A percentile compares a stretch with the other conserved stretches of the same genome.
Conservation (phyloP, 2,113 vertebrate genomes). For the Misgurnus mizolepis region DNA sequence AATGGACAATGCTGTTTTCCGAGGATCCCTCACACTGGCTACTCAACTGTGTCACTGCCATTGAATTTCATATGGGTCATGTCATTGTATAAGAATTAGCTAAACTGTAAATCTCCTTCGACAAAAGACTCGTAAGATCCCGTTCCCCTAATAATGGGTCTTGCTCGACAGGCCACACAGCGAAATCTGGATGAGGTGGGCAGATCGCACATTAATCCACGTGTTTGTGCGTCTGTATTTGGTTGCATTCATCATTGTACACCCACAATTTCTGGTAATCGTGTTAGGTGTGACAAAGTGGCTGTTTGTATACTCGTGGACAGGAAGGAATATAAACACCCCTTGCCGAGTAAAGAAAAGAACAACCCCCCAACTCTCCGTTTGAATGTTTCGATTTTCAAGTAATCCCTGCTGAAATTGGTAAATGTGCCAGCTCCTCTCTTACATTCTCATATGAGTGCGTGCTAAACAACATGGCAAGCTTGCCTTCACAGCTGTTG, state of each 20-base stretch:
- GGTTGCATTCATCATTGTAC: slow-evolving; percentile 48
- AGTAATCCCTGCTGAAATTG: slow-evolving; percentile 30
- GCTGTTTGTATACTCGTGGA: slow-evolving; percentile 43
- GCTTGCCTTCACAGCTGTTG: slow-evolving; percentile 35
- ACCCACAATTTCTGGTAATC: slow-evolving; percentile 56
- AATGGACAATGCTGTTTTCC: too few species aligned
- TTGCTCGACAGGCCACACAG: slow-evolving; percentile 40
- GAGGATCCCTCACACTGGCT: background rate
- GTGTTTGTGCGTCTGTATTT: slow-evolving; percentile 52
- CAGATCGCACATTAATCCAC: slow-evolving; percentile 58
- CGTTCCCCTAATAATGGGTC: slow-evolving; percentile 14
- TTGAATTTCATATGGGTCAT: slow-evolving; percentile 4
- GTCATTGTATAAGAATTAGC: background rate
- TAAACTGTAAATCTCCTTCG: slow-evolving; percentile 1
- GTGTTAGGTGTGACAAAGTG: slow-evolving; percentile 55
- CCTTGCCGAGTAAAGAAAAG: slow-evolving; percentile 13
- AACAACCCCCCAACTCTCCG: slow-evolving; percentile 32
- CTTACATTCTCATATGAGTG: background rate
- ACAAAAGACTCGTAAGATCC: slow-evolving; percentile 12
- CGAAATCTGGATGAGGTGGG: slow-evolving; percentile 52
- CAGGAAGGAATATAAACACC: slow-evolving; percentile 35
- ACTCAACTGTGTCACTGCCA: background rate
- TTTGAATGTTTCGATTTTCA: slow-evolving; percentile 40
- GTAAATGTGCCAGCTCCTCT: slow-evolving; percentile 24
- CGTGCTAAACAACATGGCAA: slow-evolving; percentile 4